Conservation (phyloP, 2,888 invertebrate genomes). For the Sesia apiformis region DNA sequence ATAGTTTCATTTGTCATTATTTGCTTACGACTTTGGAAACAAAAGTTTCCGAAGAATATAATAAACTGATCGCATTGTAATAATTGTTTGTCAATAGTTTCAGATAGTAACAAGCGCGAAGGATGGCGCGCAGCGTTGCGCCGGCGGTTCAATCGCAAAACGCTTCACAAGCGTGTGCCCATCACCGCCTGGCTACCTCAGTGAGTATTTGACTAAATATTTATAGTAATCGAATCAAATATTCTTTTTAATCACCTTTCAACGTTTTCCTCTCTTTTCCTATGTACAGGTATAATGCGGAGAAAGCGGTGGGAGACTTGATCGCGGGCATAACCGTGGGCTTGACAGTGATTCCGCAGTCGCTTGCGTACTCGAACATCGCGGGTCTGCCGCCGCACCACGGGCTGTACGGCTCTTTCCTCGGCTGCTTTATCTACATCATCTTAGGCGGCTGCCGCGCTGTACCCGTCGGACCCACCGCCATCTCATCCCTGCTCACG, state of each 20-base stretch:
- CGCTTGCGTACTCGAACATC: slow-evolving; percentile 86
- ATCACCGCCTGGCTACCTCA: slow-evolving; percentile 85
- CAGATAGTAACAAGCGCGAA: slow-evolving; percentile 44
- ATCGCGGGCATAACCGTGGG: slow-evolving; percentile 95
- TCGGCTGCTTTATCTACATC: slow-evolving; percentile 93
- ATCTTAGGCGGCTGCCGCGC: slow-evolving; percentile 94
- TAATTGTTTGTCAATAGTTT: slow-evolving; percentile 3
- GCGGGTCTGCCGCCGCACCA: slow-evolving; percentile 88
- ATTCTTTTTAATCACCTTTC: not conserved
- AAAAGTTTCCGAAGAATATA: too few species aligned
- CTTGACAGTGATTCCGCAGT: slow-evolving; percentile 94
- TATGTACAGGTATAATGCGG: slow-evolving; percentile 73
- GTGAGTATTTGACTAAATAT: slow-evolving; percentile 14
- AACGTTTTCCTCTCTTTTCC: not conserved
- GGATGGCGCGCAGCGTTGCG: slow-evolving; percentile 54
- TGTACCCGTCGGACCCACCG: slow-evolving; percentile 94
- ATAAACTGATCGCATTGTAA: too few species aligned
- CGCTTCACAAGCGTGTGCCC: slow-evolving; percentile 82
- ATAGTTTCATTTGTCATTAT: too few species aligned
- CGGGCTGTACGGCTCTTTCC: slow-evolving; percentile 94
- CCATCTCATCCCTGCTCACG: slow-evolving; percentile 91
- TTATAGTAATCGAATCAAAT: not conserved
- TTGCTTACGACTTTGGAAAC: too few species aligned
- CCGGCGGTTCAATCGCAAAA: slow-evolving; percentile 79
- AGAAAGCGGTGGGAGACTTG: slow-evolving; percentile 87